Percentiles rank a stretch among this genome's conserved stretches.
Evolutionary conservation across 2,888 invertebrate species (phyloP).

Genomic region (Limnephilus lunatus): DNA sequence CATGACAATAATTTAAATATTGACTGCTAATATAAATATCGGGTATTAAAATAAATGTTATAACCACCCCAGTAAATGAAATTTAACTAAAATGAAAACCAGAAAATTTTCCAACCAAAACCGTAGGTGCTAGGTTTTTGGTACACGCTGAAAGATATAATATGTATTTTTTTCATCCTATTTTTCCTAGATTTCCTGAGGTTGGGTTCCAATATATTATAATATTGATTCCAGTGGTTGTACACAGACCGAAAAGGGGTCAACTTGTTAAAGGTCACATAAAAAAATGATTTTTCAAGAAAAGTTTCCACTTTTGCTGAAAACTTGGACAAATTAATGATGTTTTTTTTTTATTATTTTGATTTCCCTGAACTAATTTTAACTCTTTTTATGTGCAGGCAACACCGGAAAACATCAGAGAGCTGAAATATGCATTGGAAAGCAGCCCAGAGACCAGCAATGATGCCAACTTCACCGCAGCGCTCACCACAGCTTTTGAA

Average conservation of each 20-base stretch:
- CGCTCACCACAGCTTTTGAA: constrained; percentile 94
- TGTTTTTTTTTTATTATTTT: background rate
- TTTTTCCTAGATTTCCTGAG: too few species aligned
- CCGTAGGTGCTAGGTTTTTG: too few species aligned
- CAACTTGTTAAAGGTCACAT: background rate
- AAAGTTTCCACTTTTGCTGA: background rate
- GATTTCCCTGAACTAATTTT: constrained; percentile 43
- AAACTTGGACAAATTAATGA: background rate
- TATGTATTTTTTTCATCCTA: too few species aligned
- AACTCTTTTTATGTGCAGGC: constrained; percentile 77
- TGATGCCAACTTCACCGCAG: constrained; percentile 92
- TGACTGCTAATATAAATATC: too few species aligned
- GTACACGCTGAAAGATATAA: too few species aligned
- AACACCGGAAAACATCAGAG: constrained; percentile 88
- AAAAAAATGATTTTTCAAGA: background rate
- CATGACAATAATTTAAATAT: background rate
- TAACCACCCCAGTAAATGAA: too few species aligned
- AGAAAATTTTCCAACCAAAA: too few species aligned
- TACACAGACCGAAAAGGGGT: background rate
- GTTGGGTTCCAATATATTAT: too few species aligned
- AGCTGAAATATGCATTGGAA: constrained; percentile 87
- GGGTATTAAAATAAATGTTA: too few species aligned
- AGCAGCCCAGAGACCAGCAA: constrained; percentile 85
- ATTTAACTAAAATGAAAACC: too few species aligned
- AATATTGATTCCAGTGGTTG: background rate